These are phyloP conservation scores for Hipposideros larvatus DNA, from an alignment of 2,797 vertebrate species.

Conservation along the genomic window DNA sequence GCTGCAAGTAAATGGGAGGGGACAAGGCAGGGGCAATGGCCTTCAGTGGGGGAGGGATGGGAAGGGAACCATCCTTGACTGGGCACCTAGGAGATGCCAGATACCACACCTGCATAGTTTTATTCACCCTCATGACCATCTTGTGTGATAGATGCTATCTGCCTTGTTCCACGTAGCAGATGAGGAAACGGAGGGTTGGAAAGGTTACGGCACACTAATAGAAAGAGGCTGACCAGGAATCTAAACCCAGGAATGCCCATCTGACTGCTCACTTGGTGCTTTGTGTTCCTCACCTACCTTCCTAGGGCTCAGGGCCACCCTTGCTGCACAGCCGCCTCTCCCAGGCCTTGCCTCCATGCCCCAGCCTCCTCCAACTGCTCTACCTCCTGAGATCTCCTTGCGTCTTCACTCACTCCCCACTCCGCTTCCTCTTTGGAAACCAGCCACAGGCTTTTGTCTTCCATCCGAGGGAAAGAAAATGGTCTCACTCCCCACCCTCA, in stretches of 20 bases:
- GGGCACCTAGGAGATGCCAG: neutral
- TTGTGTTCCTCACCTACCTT: neutral
- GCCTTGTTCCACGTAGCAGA: neutral
- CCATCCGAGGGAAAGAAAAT: slow-evolving; percentile 68
- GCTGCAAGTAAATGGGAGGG: neutral
- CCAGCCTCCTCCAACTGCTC: neutral
- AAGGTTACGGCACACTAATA: neutral
- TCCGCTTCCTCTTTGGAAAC: slow-evolving; percentile 71
- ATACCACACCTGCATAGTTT: neutral
- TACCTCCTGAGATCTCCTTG: neutral
- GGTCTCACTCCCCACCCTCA: slow-evolving; percentile 59
- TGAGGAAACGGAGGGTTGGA: neutral
- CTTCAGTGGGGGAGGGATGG: neutral
- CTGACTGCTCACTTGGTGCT: neutral
- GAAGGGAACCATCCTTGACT: neutral
- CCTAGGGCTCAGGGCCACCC: neutral
- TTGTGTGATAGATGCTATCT: neutral
- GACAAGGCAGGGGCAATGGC: neutral
- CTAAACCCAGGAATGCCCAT: neutral
- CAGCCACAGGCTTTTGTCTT: slow-evolving; percentile 65
- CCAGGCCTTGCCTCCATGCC: neutral
- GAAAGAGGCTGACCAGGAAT: neutral
- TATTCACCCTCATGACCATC: neutral
- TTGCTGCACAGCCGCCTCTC: neutral
- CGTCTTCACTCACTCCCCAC: slow-evolving; percentile 19